Evolutionary conservation across 1,140 invertebrate genomes (phyloP), one percentile per base, ranked within the genome.

Genomic region (Tachypleus tridentatus): DNA sequence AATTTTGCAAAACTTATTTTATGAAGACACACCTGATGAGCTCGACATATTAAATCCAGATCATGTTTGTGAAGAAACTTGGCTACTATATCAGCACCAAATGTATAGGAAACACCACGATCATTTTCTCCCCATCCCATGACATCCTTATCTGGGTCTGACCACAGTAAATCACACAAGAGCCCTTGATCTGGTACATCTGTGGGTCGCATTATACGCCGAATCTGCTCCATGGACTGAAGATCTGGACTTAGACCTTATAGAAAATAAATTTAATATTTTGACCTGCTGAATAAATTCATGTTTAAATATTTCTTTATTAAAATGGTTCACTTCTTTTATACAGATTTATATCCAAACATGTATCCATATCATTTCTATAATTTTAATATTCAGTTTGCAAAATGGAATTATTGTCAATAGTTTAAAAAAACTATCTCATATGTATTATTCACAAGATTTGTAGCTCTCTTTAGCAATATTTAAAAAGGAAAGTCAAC

Each of bases 71-170:
- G 89, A 71, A 97, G 79, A 81, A 97, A 97, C 80, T 96, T 95
- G 67, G 87, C 87, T 8, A 96, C 92, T 72, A 96, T 89, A 77
- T 95, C 91, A 47, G 90, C 89, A 69, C 93, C 93, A 77, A 97
- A 97, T 5, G 91, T 96, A 76, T 96, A 97, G 68, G 90, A 93
- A 58, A 98, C 94, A 57, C 94, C 94, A 73, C 94, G 86, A 74
- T 98, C 94, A 77, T 97, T 97, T 77, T 95, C 92, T 7, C 91
- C 91, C 92, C 92, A 97, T 53, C 92, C 92, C 76, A 87, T 86
- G 0, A 87, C 86, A 74, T 89, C 87, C 77, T 77, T 77, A 63
- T 73, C 75, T 4, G 77, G 79, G 66, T 81, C 78, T 48, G 77
- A 75, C 95, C 95, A 98, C 48, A 98, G 80, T 67, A 98, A 81